phyloP scores from a whole-genome alignment of 2,113 vertebrate genomes.

The Naja naja region DNA sequence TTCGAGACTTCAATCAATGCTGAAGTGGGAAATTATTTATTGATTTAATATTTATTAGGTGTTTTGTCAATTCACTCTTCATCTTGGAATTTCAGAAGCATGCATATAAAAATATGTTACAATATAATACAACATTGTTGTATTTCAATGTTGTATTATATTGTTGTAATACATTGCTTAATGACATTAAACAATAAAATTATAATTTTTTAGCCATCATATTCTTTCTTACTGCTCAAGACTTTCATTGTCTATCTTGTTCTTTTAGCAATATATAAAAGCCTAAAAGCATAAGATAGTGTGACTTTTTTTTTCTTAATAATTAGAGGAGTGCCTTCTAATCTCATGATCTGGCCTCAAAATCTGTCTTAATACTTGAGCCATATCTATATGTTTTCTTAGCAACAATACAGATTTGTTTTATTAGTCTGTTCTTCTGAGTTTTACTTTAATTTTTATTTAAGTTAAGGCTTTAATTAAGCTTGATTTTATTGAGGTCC shows the following conservation, averaged over 20 bases:
- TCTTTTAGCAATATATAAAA: no score
- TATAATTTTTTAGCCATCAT: neutral
- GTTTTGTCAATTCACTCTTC: neutral
- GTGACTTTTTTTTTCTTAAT: neutral
- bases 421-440: neutral
- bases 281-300: neutral
- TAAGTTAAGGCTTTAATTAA: neutral
- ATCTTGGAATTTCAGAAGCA: neutral
- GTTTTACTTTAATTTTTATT: neutral
- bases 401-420: neutral
- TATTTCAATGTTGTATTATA: no score
- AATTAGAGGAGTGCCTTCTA: neutral
- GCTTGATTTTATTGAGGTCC: neutral
- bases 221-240: no score
- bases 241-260: no score
- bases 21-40: neutral
- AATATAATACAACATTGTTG: neutral
- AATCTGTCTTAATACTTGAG: neutral
- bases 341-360: neutral
- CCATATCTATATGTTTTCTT: neutral
- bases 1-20: neutral
- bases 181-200: neutral
- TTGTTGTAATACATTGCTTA: neutral
- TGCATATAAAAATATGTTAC: neutral
- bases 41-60: neutral